Base-by-base conservation (phyloP, 2,113 vertebrate species). In the Etheostoma spectabile region DNA sequence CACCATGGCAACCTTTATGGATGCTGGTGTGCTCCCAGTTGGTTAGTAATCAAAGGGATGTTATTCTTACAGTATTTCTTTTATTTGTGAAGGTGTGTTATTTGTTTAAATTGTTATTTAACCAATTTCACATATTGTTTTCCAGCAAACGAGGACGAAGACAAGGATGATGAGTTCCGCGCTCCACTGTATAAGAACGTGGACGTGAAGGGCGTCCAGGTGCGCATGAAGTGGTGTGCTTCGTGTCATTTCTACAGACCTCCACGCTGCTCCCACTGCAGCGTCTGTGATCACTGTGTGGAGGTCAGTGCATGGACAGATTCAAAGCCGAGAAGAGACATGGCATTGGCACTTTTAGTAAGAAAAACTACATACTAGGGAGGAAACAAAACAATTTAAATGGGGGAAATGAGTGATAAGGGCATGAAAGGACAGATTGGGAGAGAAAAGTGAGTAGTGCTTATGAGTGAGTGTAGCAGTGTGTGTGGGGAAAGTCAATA, bases 1-100 rank as follows among this genome's bases (percentile, higher is more conserved):
- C 96, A 97, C 97, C 95, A 98, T 99, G 98, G 97, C 98, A 82
- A 99, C 97, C 59, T 99, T 99, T 90, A 98, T 97, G 97, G 98
- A 99, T 91, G 97, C 97, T 12, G 97, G 98, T n/a, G 95, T 99
- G 86, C 97, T 98, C 86, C 98, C 98, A 69, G 93, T 97, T 95
- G 98, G 98, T 99, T 92, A 92, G 94, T 90, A 45, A 69, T 66
- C 79, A 69, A 83, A 84, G 33, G 3, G 30, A 56, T 53, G 38
- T 38, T 62, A 12, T 33, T 24, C 30, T 63, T 69, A 69, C 35
- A 46, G 52, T 27, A 22, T 46, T 18, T 21, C 8, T 42, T 55
- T 33, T 0, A n/a, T 38, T 24, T 38, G 30, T 52, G 6, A 21
- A 48, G 16, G 15, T 21, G n/a, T 38, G 2, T 11, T 42, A 22